These are phyloP conservation scores for Synergus umbraculus DNA, from an alignment of 2,888 invertebrate genomes.

Conservation along the genomic window DNA sequence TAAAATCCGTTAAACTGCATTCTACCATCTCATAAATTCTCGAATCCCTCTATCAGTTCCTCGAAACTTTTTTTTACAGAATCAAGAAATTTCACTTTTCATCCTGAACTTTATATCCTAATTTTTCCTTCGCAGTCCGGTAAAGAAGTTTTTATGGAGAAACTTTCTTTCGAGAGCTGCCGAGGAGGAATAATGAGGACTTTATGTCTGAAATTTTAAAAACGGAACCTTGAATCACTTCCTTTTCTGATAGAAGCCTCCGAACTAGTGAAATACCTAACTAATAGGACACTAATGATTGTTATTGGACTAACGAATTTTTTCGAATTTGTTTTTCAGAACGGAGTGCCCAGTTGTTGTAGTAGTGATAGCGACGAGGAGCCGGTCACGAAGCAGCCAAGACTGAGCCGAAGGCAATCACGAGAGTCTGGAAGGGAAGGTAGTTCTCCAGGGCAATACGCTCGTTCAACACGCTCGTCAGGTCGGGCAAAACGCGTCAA, in stretches of 20 bases:
- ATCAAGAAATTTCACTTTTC: slow-evolving; percentile 1
- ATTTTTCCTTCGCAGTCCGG: not conserved
- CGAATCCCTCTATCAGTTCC: not conserved
- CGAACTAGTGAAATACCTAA: not conserved
- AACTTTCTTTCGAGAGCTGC: slow-evolving; percentile 15
- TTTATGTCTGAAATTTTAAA: not conserved
- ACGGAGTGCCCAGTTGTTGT: slow-evolving; percentile 78
- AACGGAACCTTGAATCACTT: not conserved
- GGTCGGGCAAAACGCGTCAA: slow-evolving; percentile 52
- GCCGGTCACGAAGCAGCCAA: slow-evolving; percentile 86
- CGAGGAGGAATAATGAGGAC: not conserved
- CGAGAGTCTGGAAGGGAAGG: slow-evolving; percentile 60
- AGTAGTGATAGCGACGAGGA: slow-evolving; percentile 86
- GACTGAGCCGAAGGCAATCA: slow-evolving; percentile 78
- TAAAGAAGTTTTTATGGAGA: not conserved
- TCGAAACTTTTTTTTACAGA: not conserved
- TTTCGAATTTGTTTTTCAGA: slow-evolving; percentile 77
- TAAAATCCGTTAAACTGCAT: not conserved
- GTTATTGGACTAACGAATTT: not conserved
- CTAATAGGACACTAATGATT: not conserved
- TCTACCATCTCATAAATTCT: slow-evolving; percentile 4
- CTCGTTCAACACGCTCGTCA: slow-evolving; percentile 49
- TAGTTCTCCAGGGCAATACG: slow-evolving; percentile 58
- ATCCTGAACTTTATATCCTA: not conserved
- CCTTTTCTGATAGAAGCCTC: too few relatives aligned